These are phyloP conservation scores for Rhyacichthys aspro DNA, from an alignment of 2,797 vertebrate genomes.

Conservation along the genomic window DNA sequence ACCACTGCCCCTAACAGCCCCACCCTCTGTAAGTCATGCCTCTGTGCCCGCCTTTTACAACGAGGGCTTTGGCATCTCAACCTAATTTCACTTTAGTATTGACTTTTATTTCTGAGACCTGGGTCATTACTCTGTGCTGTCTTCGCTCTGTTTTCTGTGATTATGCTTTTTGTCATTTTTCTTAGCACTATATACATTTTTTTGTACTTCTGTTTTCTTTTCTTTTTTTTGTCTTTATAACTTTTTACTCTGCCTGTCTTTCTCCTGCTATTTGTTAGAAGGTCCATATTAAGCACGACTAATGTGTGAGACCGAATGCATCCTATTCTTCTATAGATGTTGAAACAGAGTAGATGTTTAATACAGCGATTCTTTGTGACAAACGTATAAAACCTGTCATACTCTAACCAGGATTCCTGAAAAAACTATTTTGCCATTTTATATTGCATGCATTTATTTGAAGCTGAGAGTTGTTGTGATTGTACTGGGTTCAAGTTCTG, in stretches of 20 bases:
- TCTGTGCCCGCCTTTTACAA: slow-evolving; percentile 6
- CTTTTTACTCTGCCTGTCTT: slow-evolving; percentile 16
- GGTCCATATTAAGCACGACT: slow-evolving; percentile 39
- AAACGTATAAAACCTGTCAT: slow-evolving; percentile 19
- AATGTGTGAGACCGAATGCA: slow-evolving; percentile 43
- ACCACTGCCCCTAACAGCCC: slow-evolving; percentile 16
- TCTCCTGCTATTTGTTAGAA: slow-evolving; percentile 20
- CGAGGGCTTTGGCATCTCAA: slow-evolving; percentile 38
- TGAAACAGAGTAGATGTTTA: slow-evolving; percentile 41
- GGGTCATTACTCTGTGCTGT: slow-evolving; percentile 16
- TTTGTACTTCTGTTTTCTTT: slow-evolving; percentile 32
- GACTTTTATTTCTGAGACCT: slow-evolving; percentile 24
- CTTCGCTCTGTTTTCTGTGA: slow-evolving; percentile 14
- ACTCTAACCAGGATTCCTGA: slow-evolving; percentile 32
- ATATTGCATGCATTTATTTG: slow-evolving; percentile 34
- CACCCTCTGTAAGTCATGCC: slow-evolving; percentile 17
- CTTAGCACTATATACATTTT: slow-evolving; percentile 21
- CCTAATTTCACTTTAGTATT: slow-evolving; percentile 27
- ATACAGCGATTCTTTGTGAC: slow-evolving; percentile 39
- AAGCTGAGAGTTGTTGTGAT: slow-evolving; percentile 2
- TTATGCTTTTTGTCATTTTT: slow-evolving; percentile 27
- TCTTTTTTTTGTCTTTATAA: not conserved
- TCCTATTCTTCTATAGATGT: slow-evolving; percentile 20
- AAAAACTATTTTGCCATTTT: slow-evolving; percentile 16
- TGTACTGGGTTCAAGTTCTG: slow-evolving; percentile 14